phyloP scores from a whole-genome alignment of 2,888 invertebrate species.

The Kryphioiulus occultus region DNA sequence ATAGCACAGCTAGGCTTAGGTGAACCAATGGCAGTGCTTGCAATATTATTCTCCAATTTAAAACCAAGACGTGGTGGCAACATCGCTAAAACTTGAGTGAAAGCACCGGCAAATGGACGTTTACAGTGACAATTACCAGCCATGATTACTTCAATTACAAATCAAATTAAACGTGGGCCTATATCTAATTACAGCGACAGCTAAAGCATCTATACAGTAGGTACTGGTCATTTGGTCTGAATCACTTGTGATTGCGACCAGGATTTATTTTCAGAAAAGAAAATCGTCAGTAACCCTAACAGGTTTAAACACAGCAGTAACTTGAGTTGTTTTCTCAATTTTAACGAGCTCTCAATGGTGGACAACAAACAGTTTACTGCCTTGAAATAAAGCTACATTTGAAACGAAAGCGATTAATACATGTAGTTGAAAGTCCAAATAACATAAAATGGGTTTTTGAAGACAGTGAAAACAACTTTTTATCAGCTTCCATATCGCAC shows the following conservation, averaged over 20 bases:
- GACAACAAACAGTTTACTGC: background rate
- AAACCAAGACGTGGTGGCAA: conserved; percentile 9
- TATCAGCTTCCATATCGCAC: no score
- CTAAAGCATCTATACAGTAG: background rate
- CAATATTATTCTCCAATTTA: conserved; percentile 3
- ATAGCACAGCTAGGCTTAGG: background rate
- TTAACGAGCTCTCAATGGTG: background rate
- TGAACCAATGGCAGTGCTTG: background rate
- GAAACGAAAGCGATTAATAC: background rate
- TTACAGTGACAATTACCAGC: conserved; percentile 24
- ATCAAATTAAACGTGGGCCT: conserved; percentile 15
- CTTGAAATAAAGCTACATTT: background rate
- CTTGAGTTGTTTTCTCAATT: background rate
- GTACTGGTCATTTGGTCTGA: conserved; percentile 22
- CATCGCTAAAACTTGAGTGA: conserved; percentile 17
- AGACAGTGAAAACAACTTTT: no score
- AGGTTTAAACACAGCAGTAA: background rate
- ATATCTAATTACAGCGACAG: background rate
- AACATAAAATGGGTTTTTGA: no score
- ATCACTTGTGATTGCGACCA: background rate
- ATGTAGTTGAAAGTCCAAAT: background rate
- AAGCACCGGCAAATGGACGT: background rate
- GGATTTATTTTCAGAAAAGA: background rate
- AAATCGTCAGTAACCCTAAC: background rate
- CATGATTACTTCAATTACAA: conserved; percentile 31